Evolutionary conservation across 2,888 invertebrate species (phyloP), one percentile per base, ranked within the genome.

Genomic region (Chymomyza caudatula): DNA sequence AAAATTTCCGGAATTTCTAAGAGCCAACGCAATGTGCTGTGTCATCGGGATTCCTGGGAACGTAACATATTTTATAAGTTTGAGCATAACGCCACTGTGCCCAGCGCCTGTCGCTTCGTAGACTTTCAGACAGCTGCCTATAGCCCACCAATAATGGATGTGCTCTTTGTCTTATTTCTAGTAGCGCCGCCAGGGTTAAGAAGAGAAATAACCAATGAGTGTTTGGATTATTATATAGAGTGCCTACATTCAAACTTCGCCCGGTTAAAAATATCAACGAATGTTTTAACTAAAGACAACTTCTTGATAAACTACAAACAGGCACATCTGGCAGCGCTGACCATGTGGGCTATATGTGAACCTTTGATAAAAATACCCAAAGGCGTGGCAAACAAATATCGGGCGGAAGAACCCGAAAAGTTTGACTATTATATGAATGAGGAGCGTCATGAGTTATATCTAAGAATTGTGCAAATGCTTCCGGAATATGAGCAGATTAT

Each of bases 91-190:
- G 70, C 71, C 2, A 90, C 56, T 85, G 2, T 65, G 11, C 90
- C 90, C 1, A 78, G 88, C 0, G 88, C 88, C 4, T 92, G 92
- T 65, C 79, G 91, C 42, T 77, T 93, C 25, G 90, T 93, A 1
- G 93, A 93, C 78, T 93, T 92, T 73, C 93, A 93, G 75, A 74
- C 92, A 61, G 78, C 90, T 0, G 89, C 92, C n/a, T 93, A 93
- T 67, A 89, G 90, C 19, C 92, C 93, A 0, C 92, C 93, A 1
- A 90, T 92, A 0, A 90, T 92, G 56, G 93, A 93, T 74, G 87
- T 93, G 1, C 83, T 92, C 5, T 89, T 90, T 23, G 79, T 91
- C 19, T 79, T 93, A 0, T 91, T 91, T 59, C 84, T 92, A 3
- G 91, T 91, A 65, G 87, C 91, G 2, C 85, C 89, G 0, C 75